Conservation (phyloP, 2,888 invertebrate genomes). For the Emesis furor region DNA sequence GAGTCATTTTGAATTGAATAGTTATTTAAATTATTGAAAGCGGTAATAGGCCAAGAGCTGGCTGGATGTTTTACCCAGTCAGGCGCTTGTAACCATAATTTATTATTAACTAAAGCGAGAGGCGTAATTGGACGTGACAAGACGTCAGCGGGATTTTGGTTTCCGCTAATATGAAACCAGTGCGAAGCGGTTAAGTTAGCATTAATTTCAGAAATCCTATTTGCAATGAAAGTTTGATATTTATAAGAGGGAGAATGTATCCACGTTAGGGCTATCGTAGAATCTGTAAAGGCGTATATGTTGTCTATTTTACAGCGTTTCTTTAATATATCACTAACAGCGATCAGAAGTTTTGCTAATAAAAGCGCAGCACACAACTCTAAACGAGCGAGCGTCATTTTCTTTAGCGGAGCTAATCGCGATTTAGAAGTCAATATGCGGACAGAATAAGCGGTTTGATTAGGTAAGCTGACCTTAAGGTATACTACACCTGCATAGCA, state of each 20-base stretch:
- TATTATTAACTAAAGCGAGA: background rate
- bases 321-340: background rate
- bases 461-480: background rate
- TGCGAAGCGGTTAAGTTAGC: slow-evolving; percentile 20
- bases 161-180: slow-evolving; percentile 24
- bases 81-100: background rate
- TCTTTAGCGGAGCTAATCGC: background rate
- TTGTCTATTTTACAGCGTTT: slow-evolving; percentile 41
- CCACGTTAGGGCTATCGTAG: slow-evolving; percentile 52
- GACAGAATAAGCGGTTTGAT: background rate
- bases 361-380: background rate
- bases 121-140: background rate
- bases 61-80: background rate
- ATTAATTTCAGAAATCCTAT: slow-evolving; percentile 42
- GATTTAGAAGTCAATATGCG: too few relatives aligned
- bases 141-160: slow-evolving; percentile 25
- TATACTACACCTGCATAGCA: background rate
- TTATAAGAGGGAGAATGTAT: slow-evolving; percentile 48
- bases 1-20: background rate
- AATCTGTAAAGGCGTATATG: slow-evolving; percentile 51
- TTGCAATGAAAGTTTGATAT: slow-evolving; percentile 57
- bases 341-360: background rate
- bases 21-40: background rate
- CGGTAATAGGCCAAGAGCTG: background rate
- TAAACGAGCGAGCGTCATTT: background rate